Evolutionary conservation across 2,113 vertebrate species (phyloP), one percentile per base, ranked within the genome.

Genomic region (Hippolais icterina): DNA sequence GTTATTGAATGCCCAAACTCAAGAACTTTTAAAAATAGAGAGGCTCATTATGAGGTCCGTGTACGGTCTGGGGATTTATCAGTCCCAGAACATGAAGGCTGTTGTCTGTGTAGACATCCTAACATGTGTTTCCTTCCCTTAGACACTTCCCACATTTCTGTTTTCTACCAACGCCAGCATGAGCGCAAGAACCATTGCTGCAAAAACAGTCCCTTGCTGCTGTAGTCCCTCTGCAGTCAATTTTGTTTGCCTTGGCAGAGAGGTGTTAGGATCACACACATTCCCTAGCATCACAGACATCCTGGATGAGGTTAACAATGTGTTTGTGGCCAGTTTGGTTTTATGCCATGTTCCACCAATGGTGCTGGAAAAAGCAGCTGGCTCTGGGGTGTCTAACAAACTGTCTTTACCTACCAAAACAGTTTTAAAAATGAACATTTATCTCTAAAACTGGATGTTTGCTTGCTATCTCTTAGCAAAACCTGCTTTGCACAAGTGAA

Each of bases 91-190:
- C 11, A 31, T 3, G 9, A 29, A 83, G 18, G 18, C 25, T 75
- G 35, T 12, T 35, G 18, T 42, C 41, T 68, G 20, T 42, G 25
- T 35, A 54, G 57, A 28, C n/a, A 61, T 27, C 27, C 70, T 85
- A 28, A 54, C 22, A 37, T 1, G 3, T 4, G 6, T 88, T 90
- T 90, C 50, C 42, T 85, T 72, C 46, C 57, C 70, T 76, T 47
- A 89, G 47, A 79, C 5, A 12, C 33, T 72, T 60, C 33, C 46
- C 6, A 1, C 41, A 22, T 69, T 83, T 69, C 41, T 6, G 3
- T 71, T 59, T 74, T 20, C 27, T 6, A 1, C 54, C 41, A 70
- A 28, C 0, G 0, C 9, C 35, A 87, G 19, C 63, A 46, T 0
- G 1, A 60, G 13, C 0, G 0, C 42, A 63, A 50, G 60, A 60